These are phyloP conservation scores for Drosophila melanosoma DNA, from an alignment of 2,888 invertebrate genomes.

Conservation along the genomic window DNA sequence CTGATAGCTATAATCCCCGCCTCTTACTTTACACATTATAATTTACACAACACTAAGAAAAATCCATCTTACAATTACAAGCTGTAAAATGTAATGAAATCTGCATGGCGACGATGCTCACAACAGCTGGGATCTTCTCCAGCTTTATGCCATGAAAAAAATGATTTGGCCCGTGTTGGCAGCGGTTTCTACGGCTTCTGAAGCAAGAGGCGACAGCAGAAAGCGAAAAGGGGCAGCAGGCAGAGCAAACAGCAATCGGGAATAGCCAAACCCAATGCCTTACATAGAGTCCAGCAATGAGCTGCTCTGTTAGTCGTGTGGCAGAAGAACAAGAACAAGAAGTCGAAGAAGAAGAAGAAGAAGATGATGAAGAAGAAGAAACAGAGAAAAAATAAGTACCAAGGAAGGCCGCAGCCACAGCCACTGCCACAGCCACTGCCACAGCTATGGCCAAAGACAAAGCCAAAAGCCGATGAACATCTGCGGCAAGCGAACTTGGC, in stretches of 20 bases:
- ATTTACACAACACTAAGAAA: background rate
- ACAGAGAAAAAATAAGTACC: slow-evolving; percentile 29
- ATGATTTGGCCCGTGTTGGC: slow-evolving; percentile 3
- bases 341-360: slow-evolving; percentile 9
- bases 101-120: background rate
- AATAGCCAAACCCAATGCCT: slow-evolving; percentile 71
- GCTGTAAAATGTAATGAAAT: slow-evolving; percentile 22
- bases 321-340: slow-evolving; percentile 25
- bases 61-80: slow-evolving; percentile 1
- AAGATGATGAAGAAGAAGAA: slow-evolving; percentile 8
- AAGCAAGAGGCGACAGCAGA: slow-evolving; percentile 23
- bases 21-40: background rate
- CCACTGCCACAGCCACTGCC: background rate
- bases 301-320: slow-evolving; percentile 43
- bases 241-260: background rate
- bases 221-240: slow-evolving; percentile 48
- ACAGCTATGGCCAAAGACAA: slow-evolving; percentile 1
- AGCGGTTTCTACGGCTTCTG: background rate
- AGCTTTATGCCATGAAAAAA: slow-evolving; percentile 1
- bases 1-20: background rate
- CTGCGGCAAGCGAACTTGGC: slow-evolving; percentile 45
- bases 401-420: slow-evolving; percentile 24
- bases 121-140: slow-evolving; percentile 23
- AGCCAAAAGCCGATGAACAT: slow-evolving; percentile 49
- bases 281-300: slow-evolving; percentile 58